phyloP scores from a whole-genome alignment of 2,797 vertebrate species.

The Picus viridis region DNA sequence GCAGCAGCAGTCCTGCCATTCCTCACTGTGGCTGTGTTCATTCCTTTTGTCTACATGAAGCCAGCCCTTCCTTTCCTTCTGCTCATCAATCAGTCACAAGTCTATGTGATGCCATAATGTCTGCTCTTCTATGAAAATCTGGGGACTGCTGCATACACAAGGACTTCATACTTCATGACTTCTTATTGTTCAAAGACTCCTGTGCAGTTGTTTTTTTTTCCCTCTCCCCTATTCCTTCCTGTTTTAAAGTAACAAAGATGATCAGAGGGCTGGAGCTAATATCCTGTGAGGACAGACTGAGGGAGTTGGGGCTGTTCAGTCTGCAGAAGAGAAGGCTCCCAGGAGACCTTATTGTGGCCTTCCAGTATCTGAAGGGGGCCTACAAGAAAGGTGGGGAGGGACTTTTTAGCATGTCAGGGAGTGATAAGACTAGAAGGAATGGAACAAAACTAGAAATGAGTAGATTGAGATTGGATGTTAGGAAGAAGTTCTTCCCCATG shows the following conservation, averaged over 20 bases:
- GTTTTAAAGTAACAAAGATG: not conserved
- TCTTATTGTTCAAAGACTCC: not conserved
- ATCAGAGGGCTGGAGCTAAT: too few relatives aligned
- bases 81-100: not conserved
- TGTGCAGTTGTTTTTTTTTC: not conserved
- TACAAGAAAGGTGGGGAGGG: too few relatives aligned
- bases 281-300: too few relatives aligned
- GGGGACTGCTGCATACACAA: accelerated
- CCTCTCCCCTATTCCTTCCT: not conserved
- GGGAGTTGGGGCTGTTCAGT: too few relatives aligned
- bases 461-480: too few relatives aligned
- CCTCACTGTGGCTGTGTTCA: accelerated
- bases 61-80: not conserved
- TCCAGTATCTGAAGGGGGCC: too few relatives aligned
- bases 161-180: accelerated
- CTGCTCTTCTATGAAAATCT: not conserved
- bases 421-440: too few relatives aligned
- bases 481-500: too few relatives aligned
- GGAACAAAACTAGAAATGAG: too few relatives aligned
- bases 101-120: not conserved
- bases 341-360: too few relatives aligned
- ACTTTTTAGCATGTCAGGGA: too few relatives aligned
- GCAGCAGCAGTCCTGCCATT: not conserved
- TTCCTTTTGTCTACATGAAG: not conserved
- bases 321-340: too few relatives aligned